Percentiles rank a stretch among this genome's conserved stretches.
These are phyloP conservation scores for Cerastis leucographa DNA, from an alignment of 2,888 invertebrate genomes.

Conservation along the genomic window DNA sequence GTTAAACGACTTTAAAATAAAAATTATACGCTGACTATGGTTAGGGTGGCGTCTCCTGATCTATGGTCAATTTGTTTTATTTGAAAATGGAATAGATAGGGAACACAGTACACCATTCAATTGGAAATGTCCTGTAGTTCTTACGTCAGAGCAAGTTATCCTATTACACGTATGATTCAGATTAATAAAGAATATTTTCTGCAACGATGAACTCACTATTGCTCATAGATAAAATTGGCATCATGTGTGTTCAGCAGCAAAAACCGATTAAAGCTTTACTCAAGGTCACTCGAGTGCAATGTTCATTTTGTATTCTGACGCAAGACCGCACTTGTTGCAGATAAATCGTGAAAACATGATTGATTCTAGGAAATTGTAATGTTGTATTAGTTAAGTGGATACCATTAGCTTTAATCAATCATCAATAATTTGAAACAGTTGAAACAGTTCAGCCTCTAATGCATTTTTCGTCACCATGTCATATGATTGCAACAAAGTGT, in stretches of 20 bases:
- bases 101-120: constrained; percentile 36
- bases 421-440: constrained; percentile 28
- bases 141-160: constrained; percentile 21
- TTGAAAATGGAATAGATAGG: constrained; percentile 26
- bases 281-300: constrained; percentile 64
- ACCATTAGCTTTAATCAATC: constrained; percentile 31
- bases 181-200: constrained; percentile 62
- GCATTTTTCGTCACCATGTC: constrained; percentile 37
- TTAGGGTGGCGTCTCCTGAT: constrained; percentile 25
- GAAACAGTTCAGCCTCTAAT: constrained; percentile 1
- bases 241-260: constrained; percentile 53
- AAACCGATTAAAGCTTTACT: constrained; percentile 52
- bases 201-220: constrained; percentile 70
- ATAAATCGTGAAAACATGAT: constrained; percentile 52
- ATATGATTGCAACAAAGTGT: constrained; percentile 37
- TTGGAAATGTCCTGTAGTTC: constrained; percentile 42
- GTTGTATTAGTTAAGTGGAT: constrained; percentile 30
- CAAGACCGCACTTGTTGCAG: constrained; percentile 49
- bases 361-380: constrained; percentile 40
- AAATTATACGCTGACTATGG: constrained; percentile 34
- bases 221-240: constrained; percentile 71
- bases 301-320: constrained; percentile 52
- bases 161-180: constrained; percentile 55
- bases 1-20: constrained; percentile 54
- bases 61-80: constrained; percentile 35